These are phyloP conservation scores for Pimephales promelas DNA, from an alignment of 2,113 vertebrate genomes.

Conservation along the genomic window DNA sequence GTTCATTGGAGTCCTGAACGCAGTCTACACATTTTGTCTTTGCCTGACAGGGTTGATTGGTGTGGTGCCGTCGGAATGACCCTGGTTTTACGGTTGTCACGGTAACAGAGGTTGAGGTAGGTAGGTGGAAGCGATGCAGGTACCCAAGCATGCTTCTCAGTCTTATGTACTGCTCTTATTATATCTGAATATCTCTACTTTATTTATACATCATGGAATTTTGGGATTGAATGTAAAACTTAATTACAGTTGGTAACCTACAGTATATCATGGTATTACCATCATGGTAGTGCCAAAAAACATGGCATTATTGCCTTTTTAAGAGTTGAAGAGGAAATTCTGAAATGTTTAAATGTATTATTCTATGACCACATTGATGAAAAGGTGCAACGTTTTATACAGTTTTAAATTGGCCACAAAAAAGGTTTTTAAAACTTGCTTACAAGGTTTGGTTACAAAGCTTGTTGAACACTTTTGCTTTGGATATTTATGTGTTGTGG, in stretches of 20 bases:
- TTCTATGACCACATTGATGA: not conserved
- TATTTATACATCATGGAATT: not conserved
- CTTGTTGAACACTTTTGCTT: not conserved
- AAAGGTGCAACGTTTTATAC: not conserved
- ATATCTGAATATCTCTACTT: not conserved
- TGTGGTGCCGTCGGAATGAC: constrained; percentile 25
- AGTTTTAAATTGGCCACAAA: not conserved
- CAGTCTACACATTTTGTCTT: constrained; percentile 17
- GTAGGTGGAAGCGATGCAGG: constrained; percentile 35
- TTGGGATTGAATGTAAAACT: not conserved
- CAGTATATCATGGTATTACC: not conserved
- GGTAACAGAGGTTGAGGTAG: constrained; percentile 60
- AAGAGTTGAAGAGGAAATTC: not conserved
- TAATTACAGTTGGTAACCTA: not conserved
- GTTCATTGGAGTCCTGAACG: not conserved
- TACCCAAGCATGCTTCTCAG: not conserved
- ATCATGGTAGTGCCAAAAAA: not conserved
- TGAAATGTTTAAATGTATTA: not conserved
- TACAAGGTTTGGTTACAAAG: not conserved
- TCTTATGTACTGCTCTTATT: not conserved
- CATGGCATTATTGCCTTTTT: not conserved
- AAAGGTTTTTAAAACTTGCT: not conserved
- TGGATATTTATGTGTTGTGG: not conserved
- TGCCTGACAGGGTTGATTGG: constrained; percentile 44
- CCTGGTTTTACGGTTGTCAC: constrained; percentile 68